Evolutionary conservation across 2,113 vertebrate genomes (phyloP).

Genomic region (Ceyx margarethae): DNA sequence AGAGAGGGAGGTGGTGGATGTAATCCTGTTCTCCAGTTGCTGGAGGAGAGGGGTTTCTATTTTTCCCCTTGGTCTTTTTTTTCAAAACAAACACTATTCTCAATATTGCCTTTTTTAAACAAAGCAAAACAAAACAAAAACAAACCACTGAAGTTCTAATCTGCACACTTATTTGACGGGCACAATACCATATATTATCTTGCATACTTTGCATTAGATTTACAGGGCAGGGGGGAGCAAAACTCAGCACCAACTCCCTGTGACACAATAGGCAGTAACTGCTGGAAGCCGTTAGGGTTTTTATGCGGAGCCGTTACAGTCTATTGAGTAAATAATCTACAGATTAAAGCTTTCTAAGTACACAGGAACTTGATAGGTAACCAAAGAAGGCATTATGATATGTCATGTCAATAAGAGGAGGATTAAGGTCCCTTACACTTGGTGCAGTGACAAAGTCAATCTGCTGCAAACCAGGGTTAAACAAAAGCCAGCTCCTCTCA

Average conservation of each 20-base stretch:
- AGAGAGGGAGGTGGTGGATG: background rate
- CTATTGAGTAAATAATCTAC: conserved; percentile 63
- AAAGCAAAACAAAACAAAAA: too few species aligned
- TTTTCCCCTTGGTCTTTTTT: background rate
- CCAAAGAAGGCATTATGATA: conserved; percentile 14
- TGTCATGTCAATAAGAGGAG: conserved; percentile 40
- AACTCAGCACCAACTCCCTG: background rate
- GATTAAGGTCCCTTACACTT: conserved; percentile 14
- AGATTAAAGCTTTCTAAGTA: conserved; percentile 59
- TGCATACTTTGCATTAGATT: background rate
- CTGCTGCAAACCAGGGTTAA: background rate
- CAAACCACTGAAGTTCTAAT: background rate
- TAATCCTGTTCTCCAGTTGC: background rate
- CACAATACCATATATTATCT: background rate
- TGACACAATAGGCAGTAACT: background rate
- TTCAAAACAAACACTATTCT: background rate
- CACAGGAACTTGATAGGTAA: conserved; percentile 45
- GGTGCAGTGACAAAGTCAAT: background rate
- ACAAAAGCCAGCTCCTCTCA: background rate
- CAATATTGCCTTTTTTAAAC: background rate
- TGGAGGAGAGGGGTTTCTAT: background rate
- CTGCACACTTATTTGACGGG: background rate
- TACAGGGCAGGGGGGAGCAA: background rate
- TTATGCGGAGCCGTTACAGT: conserved; percentile 6
- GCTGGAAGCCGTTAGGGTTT: background rate